These are phyloP conservation scores for Pseudomyrmex cubaensis DNA, from an alignment of 1,140 invertebrate genomes.

Conservation along the genomic window DNA sequence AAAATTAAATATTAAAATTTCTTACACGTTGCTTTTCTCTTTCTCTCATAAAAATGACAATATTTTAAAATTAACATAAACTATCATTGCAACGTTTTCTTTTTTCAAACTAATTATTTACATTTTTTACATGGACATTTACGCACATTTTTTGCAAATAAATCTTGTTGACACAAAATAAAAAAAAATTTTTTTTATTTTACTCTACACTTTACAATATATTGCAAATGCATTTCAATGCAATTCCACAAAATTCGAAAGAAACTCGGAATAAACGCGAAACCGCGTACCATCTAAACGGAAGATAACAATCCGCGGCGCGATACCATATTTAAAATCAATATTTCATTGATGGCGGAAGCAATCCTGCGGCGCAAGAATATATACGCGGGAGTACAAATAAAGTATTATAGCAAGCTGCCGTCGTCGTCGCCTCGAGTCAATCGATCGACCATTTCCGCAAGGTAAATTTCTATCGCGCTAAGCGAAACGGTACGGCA, in stretches of 20 bases:
- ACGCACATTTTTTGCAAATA: too few relatives aligned
- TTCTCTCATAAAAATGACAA: too few relatives aligned
- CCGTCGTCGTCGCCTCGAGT: conserved; percentile 41
- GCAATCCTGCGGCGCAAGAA: conserved; percentile 51
- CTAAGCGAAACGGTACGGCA: conserved; percentile 24
- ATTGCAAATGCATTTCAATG: not conserved
- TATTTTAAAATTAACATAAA: too few relatives aligned
- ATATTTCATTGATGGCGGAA: conserved; percentile 55
- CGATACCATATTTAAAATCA: conserved; percentile 58
- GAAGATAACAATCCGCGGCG: conserved; percentile 46
- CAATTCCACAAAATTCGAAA: not conserved
- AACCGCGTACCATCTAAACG: not conserved
- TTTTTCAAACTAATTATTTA: too few relatives aligned
- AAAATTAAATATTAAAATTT: too few relatives aligned
- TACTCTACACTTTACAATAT: not conserved
- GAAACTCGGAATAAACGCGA: conserved; percentile 15
- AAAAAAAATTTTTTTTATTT: too few relatives aligned
- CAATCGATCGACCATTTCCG: conserved; percentile 59
- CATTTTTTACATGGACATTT: too few relatives aligned
- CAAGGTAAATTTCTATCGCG: conserved; percentile 60
- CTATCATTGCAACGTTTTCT: too few relatives aligned
- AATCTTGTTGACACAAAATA: too few relatives aligned
- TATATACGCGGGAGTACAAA: conserved; percentile 38
- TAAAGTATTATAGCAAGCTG: conserved; percentile 54
- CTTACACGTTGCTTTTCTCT: too few relatives aligned